Conservation (phyloP, 2,113 vertebrate genomes). For the Cryptotis parvus region DNA sequence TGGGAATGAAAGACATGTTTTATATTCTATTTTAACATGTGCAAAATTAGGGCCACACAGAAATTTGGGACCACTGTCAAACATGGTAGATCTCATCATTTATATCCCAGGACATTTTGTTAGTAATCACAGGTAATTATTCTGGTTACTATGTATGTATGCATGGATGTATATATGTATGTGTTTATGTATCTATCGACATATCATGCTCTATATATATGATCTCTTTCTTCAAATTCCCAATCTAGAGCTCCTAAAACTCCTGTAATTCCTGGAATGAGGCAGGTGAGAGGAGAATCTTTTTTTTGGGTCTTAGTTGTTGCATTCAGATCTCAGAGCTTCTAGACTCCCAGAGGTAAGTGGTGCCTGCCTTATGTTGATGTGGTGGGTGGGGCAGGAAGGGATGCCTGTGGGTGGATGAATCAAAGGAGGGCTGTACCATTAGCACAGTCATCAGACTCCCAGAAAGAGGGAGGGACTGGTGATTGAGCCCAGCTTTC, state of each 20-base stretch:
- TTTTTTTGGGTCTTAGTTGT: not conserved
- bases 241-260: not conserved
- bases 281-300: not conserved
- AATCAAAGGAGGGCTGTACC: not conserved
- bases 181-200: too few relatives aligned
- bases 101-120: not conserved
- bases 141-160: not conserved
- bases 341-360: not conserved
- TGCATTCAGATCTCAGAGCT: not conserved
- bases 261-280: not conserved
- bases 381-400: not conserved
- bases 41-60: not conserved
- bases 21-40: not conserved
- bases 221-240: not conserved
- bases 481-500: not conserved
- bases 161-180: too few relatives aligned
- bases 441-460: not conserved
- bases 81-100: not conserved
- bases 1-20: not conserved
- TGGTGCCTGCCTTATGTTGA: not conserved
- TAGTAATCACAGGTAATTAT: not conserved
- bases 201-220: too few relatives aligned
- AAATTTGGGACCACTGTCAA: too few relatives aligned
- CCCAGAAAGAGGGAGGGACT: not conserved
- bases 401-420: not conserved